A percentile compares a stretch with the other conserved stretches of the same genome.
Conservation (phyloP, 2,113 vertebrate genomes). For the Athene noctua region DNA sequence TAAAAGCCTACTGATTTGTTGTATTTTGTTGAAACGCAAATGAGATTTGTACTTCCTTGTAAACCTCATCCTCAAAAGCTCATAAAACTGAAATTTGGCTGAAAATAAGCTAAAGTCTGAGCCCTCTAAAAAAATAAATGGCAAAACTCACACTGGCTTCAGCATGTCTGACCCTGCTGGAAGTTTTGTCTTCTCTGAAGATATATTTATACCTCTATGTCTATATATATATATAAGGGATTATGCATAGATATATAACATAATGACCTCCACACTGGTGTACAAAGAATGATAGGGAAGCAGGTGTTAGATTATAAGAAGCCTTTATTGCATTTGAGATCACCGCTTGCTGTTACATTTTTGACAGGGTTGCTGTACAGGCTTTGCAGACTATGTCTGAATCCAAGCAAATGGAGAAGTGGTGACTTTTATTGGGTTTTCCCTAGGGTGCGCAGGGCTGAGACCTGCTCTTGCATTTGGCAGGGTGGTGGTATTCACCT, state of each 20-base stretch:
- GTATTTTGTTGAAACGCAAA: slow-evolving; percentile 9
- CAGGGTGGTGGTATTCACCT: background rate
- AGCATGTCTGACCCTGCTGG: background rate
- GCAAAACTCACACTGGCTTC: background rate
- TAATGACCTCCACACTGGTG: background rate
- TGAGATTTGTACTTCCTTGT: background rate
- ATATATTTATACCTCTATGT: background rate
- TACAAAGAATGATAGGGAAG: background rate
- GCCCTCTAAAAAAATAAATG: background rate
- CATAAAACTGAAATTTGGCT: background rate
- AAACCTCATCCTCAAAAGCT: background rate
- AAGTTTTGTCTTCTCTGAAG: background rate
- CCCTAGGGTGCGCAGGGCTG: background rate
- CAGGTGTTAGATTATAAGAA: background rate
- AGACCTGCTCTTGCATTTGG: background rate
- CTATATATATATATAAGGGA: background rate
- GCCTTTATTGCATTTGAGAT: background rate
- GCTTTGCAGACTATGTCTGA: rapidly evolving
- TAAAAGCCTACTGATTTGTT: slow-evolving; percentile 19
- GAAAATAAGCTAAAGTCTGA: background rate
- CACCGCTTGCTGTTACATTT: background rate
- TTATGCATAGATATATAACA: background rate
- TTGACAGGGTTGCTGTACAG: background rate
- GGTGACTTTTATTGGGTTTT: background rate
- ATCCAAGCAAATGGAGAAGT: background rate